Base-by-base conservation (phyloP, 2,113 vertebrate genomes). In the Trachemys scripta region DNA sequence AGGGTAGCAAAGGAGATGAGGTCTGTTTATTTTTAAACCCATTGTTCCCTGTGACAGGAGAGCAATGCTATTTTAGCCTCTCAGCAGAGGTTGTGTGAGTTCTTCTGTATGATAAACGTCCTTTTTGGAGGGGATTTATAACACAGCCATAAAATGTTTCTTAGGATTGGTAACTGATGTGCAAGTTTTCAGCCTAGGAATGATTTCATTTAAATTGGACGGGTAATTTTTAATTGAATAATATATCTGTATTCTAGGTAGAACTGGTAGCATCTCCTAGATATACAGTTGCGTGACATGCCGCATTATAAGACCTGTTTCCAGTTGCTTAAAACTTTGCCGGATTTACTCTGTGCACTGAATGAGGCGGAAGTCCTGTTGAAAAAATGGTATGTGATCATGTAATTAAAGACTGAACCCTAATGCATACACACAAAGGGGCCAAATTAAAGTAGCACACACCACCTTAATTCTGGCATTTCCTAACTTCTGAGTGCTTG, bases 21-120 rank as follows among this genome's bases (percentile, higher is more conserved):
- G 4, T 78, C 93, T 72, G 20, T 91, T 94, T 90, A 59, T n/a
- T 83, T 91, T 81, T 81, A 84, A 95, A 89, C 50, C 84, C 24
- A 0, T 47, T 4, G 1, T 89, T 88, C 89, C 56, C 89, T 17
- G 35, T 12, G 81, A 81, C 0, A 0, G 51, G 69, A 92, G 89
- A 81, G 20, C 38, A 1, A 6, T 95, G 90, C 82, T 79, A n/a
- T 78, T 91, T 24, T 90, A 92, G 85, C 85, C 82, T 1, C 0
- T 31, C 42, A 49, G 45, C 25, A 83, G 50, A 88, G 8, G 80
- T 27, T 90, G 90, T 93, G 72, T 22, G 78, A 50, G 78, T 49
- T 31, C 65, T 72, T 72, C 35, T 38, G 19, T 5, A 38, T 1
- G 19, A 38, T 20, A 72, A 10, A 38, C 5, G 14, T 22, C 17